phyloP scores from a whole-genome alignment of 2,888 invertebrate genomes.

The Microdon myrmicae region DNA sequence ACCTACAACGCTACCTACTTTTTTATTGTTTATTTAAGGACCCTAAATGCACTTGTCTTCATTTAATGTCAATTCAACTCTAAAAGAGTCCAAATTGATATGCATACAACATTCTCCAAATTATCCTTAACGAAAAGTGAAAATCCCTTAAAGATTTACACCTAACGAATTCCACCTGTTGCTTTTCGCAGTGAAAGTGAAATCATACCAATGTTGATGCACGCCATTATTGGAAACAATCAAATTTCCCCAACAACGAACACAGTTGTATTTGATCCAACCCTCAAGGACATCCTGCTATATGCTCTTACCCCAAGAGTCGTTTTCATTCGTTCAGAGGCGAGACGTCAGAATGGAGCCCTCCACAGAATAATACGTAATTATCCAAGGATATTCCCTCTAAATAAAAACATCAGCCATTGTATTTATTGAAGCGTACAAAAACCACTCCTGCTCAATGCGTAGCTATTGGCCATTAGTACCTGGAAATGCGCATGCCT shows the following conservation, averaged over 20 bases:
- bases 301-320: constrained; percentile 18
- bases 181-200: constrained; percentile 29
- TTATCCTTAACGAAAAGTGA: constrained; percentile 9
- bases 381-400: constrained; percentile 50
- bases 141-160: constrained; percentile 14
- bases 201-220: constrained; percentile 25
- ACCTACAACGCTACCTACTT: neutral
- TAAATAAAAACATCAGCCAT: constrained; percentile 52
- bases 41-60: neutral
- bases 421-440: constrained; percentile 47
- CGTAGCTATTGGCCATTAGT: constrained; percentile 51
- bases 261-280: constrained; percentile 20
- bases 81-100: neutral
- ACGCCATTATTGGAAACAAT: constrained; percentile 38
- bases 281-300: constrained; percentile 20
- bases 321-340: constrained; percentile 39
- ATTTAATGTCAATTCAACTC: neutral
- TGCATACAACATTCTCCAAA: neutral
- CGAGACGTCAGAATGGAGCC: constrained; percentile 1
- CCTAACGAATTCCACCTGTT: constrained; percentile 27
- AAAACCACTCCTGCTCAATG: constrained; percentile 52
- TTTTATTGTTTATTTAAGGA: neutral
- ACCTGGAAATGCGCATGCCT: constrained; percentile 38
- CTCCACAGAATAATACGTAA: constrained; percentile 36
- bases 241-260: constrained; percentile 28